Percentiles rank a stretch among this genome's conserved stretches.
Evolutionary conservation across 2,888 invertebrate species (phyloP).

Genomic region (Agriopis marginaria): DNA sequence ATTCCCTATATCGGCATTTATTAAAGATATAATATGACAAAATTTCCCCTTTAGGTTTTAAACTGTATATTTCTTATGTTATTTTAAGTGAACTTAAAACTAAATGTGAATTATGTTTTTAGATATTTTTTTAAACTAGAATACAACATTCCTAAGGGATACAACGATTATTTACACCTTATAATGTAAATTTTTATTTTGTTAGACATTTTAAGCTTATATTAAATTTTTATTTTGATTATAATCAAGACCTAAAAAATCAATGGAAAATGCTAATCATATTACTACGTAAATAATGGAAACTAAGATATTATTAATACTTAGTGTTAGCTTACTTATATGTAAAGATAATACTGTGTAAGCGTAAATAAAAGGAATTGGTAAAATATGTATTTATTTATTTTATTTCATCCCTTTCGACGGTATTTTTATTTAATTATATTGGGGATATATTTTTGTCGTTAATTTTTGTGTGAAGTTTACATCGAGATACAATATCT

Average conservation of each 20-base stretch:
- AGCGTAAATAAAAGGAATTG: slow-evolving; percentile 81
- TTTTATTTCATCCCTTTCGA: slow-evolving; percentile 48
- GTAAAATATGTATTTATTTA: slow-evolving; percentile 62
- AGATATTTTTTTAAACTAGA: slow-evolving; percentile 65
- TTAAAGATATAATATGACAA: slow-evolving; percentile 44
- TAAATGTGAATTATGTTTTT: slow-evolving; percentile 71
- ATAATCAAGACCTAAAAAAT: slow-evolving; percentile 39
- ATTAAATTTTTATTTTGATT: slow-evolving; percentile 57
- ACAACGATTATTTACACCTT: slow-evolving; percentile 78
- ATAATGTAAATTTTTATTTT: slow-evolving; percentile 82
- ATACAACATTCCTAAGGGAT: slow-evolving; percentile 69
- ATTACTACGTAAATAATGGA: slow-evolving; percentile 50
- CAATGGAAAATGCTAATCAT: slow-evolving; percentile 46
- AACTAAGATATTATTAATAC: slow-evolving; percentile 52
- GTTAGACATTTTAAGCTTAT: slow-evolving; percentile 70
- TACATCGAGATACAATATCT: too few relatives aligned
- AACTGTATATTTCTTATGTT: slow-evolving; percentile 70
- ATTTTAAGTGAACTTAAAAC: slow-evolving; percentile 53
- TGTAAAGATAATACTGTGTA: slow-evolving; percentile 67
- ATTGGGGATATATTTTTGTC: slow-evolving; percentile 4
- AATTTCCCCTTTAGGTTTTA: slow-evolving; percentile 49
- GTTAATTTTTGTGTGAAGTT: slow-evolving; percentile 6
- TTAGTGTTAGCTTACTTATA: slow-evolving; percentile 66
- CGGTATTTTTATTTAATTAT: background rate
- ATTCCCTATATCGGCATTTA: slow-evolving; percentile 70